phyloP scores from a whole-genome alignment of 2,797 vertebrate species.

The Phrynocephalus vlangalii region DNA sequence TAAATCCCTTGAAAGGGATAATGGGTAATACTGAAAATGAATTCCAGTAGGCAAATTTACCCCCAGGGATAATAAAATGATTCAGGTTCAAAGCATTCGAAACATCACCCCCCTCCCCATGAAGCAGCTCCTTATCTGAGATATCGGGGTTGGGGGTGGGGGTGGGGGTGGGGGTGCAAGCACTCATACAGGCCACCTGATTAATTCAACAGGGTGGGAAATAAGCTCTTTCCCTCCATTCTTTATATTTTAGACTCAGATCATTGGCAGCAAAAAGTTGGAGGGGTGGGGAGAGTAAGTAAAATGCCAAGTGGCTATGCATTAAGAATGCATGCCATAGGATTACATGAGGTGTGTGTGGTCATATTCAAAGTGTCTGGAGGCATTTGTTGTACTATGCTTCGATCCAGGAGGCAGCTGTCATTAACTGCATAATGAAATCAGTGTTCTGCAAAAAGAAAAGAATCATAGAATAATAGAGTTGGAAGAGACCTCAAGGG shows the following conservation, averaged over 20 bases:
- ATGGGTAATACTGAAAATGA: conserved; percentile 53
- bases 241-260: not conserved
- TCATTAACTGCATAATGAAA: not conserved
- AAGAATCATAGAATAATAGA: too few species aligned
- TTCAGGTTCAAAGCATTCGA: conserved; percentile 53
- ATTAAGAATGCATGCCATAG: not conserved
- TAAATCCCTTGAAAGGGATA: conserved; percentile 56
- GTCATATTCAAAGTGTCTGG: not conserved
- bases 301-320: not conserved
- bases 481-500: too few species aligned
- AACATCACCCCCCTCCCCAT: conserved; percentile 2
- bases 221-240: not conserved
- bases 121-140: not conserved
- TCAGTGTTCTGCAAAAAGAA: too few species aligned
- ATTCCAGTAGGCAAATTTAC: conserved; percentile 52
- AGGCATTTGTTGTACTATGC: not conserved
- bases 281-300: not conserved
- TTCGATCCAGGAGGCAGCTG: not conserved
- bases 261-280: not conserved
- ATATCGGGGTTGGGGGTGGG: not conserved
- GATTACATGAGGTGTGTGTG: not conserved
- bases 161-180: too few species aligned
- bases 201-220: not conserved
- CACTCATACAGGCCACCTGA: not conserved
- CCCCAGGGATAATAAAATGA: conserved; percentile 52